These are phyloP conservation scores for Arctocebus calabarensis DNA, from an alignment of 2,797 vertebrate genomes.

Conservation along the genomic window DNA sequence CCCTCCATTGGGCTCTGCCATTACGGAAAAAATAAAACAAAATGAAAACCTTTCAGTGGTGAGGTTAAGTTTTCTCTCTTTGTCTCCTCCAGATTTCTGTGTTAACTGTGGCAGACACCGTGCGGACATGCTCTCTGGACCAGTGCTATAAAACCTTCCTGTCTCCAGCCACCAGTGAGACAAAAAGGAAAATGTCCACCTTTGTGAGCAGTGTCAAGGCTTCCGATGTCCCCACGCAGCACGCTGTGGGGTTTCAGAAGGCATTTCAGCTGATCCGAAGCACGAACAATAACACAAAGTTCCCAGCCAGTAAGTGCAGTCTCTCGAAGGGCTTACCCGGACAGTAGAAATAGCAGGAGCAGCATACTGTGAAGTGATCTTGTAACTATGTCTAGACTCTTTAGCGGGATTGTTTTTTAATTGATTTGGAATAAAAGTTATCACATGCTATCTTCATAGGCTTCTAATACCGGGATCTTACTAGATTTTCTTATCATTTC, in stretches of 20 bases:
- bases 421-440: not conserved
- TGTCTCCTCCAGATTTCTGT: constrained; percentile 93
- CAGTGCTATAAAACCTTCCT: constrained; percentile 98
- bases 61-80: not conserved
- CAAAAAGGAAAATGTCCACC: constrained; percentile 98
- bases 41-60: constrained; percentile 43
- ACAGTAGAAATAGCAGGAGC: not conserved
- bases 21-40: not conserved
- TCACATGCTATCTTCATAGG: not conserved
- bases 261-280: constrained; percentile 97
- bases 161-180: constrained; percentile 98
- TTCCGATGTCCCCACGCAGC: constrained; percentile 95
- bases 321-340: not conserved
- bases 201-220: constrained; percentile 95
- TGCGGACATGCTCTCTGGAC: constrained; percentile 96
- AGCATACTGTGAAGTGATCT: not conserved
- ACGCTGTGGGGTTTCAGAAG: constrained; percentile 96
- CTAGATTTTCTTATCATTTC: constrained; percentile 8
- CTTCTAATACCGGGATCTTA: not conserved
- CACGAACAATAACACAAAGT: constrained; percentile 93
- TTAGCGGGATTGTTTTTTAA: not conserved
- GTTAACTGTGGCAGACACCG: constrained; percentile 93
- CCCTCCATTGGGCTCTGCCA: not conserved
- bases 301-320: constrained; percentile 92
- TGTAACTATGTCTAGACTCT: not conserved